Base-by-base conservation (phyloP, 2,888 invertebrate genomes). In the Perdita meconis region DNA sequence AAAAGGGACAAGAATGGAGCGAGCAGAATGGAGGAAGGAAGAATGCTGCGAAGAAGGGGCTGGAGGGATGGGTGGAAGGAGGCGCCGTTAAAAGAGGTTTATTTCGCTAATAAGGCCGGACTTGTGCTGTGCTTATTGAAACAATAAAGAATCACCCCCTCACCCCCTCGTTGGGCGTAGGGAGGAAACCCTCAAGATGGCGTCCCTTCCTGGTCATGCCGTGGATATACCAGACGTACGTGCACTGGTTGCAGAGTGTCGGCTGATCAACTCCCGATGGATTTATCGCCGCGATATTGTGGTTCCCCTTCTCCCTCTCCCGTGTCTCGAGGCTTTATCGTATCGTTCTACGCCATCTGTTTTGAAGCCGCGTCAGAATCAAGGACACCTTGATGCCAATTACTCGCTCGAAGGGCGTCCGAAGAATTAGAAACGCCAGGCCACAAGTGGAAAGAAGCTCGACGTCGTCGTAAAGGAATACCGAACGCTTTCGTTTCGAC, bases 21-120 rank as follows among this genome's bases (percentile, higher is more conserved):
- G 36, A 5, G 22, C 26, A 13, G 30, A 42, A 42, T 13, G 44
- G 12, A 30, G 71, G 55, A 30, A 24, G 30, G 47, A 55, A 50
- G 66, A 56, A 59, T 56, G 61, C 44, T n/a, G n/a, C n/a, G n/a
- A n/a, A n/a, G n/a, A n/a, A n/a, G n/a, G n/a, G n/a, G n/a, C n/a
- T n/a, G 44, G 64, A 61, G 40, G 66, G 50, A n/a, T n/a, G n/a
- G 40, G 78, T 71, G 85, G 85, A 81, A 76, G 79, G 83, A 80
- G 72, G 78, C 82, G 89, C 87, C 91, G 90, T 92, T 92, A 92
- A 90, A 81, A 90, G 90, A 92, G 92, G 90, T 92, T 92, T 92
- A 92, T 92, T 91, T 91, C 92, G 90, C 90, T 92, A 92, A 92
- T 92, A 92, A 92, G 92, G 89, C 90, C 88, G 91, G 91, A 90